Percentiles rank a stretch among this genome's conserved stretches.
Evolutionary conservation across 2,888 invertebrate genomes (phyloP).

Genomic region (Cosmorhoe ocellata): DNA sequence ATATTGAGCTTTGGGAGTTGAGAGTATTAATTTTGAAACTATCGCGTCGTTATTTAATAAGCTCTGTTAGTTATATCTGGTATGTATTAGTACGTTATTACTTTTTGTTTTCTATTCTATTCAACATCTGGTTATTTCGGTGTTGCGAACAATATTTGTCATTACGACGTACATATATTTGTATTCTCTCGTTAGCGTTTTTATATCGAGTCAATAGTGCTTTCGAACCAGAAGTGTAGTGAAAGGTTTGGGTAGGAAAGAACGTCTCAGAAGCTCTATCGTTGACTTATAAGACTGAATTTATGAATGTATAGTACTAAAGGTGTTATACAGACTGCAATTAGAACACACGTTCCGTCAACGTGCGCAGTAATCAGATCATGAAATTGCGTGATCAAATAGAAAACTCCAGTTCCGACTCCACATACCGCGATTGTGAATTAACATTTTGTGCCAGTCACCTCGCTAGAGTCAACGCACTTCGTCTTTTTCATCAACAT

Average conservation of each 20-base stretch:
- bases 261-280: too few relatives aligned
- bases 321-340: conserved; percentile 28
- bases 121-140: too few relatives aligned
- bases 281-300: neutral
- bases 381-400: conserved; percentile 57
- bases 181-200: too few relatives aligned
- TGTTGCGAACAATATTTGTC: too few relatives aligned
- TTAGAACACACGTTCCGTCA: conserved; percentile 37
- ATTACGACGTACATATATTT: too few relatives aligned
- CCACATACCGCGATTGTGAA: conserved; percentile 27
- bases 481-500: neutral
- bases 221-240: too few relatives aligned
- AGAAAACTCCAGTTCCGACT: conserved; percentile 48
- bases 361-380: conserved; percentile 52
- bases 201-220: too few relatives aligned
- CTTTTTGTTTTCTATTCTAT: neutral
- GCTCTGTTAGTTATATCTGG: neutral
- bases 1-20: conserved; percentile 6
- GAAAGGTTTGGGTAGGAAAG: too few relatives aligned
- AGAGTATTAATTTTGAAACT: conserved; percentile 31
- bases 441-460: conserved; percentile 20
- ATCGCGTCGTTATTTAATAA: conserved; percentile 20
- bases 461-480: conserved; percentile 2
- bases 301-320: neutral
- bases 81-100: conserved; percentile 2